Conservation (phyloP, 2,797 vertebrate genomes). For the Erethizon dorsatum region DNA sequence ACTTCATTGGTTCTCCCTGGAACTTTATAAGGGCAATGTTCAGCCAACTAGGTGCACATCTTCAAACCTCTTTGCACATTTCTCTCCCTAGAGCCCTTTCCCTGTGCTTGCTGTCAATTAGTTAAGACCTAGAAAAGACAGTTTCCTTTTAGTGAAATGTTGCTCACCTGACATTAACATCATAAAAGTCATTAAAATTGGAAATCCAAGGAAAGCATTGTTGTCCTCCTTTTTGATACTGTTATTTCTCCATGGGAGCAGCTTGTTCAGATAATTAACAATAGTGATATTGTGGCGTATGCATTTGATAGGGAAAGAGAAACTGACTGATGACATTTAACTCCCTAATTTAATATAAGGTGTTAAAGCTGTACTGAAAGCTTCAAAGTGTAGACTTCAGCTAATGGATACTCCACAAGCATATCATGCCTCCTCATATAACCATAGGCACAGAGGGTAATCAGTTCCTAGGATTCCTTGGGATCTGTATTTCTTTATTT, state of each 20-base stretch:
- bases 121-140: conserved; percentile 10
- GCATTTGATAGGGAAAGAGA: conserved; percentile 89
- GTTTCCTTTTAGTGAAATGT: background rate
- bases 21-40: background rate
- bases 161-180: background rate
- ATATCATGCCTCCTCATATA: background rate
- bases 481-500: background rate
- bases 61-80: background rate
- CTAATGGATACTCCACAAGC: background rate
- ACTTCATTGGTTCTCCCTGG: conserved; percentile 61
- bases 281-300: conserved; percentile 79
- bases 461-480: background rate
- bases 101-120: background rate
- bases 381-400: conserved; percentile 83
- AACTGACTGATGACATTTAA: conserved; percentile 89
- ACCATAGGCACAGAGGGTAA: background rate
- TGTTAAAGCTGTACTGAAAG: conserved; percentile 85
- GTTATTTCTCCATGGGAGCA: conserved; percentile 62
- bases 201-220: background rate
- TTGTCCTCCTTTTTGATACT: conserved; percentile 10
- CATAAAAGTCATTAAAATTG: conserved; percentile 25
- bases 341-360: conserved; percentile 87
- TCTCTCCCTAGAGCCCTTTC: background rate
- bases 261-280: conserved; percentile 88
- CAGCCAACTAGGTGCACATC: background rate